phyloP scores from a whole-genome alignment of 2,888 invertebrate genomes.

The Glaucopsyche alexis region DNA sequence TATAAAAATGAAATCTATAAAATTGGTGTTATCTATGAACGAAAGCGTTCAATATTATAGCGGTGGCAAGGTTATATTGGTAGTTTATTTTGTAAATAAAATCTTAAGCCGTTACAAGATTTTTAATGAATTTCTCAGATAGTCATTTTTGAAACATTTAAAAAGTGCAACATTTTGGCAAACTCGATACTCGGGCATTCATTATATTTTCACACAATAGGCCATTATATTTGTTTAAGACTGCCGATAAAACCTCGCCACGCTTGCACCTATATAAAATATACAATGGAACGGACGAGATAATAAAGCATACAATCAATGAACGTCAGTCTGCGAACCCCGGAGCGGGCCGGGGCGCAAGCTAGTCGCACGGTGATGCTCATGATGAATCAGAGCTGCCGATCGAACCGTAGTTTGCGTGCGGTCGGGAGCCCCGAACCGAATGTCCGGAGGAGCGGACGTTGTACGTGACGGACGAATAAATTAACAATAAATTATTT shows the following conservation, averaged over 20 bases:
- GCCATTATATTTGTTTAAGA: not conserved
- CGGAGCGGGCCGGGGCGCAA: not conserved
- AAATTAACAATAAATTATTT: constrained; percentile 49
- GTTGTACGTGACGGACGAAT: constrained; percentile 54
- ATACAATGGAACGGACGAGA: constrained; percentile 64
- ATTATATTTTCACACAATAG: constrained; percentile 1
- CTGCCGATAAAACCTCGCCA: constrained; percentile 49
- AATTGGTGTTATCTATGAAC: constrained; percentile 32
- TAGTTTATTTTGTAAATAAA: constrained; percentile 14
- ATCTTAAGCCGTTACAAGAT: not conserved
- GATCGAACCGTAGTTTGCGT: not conserved
- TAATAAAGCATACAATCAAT: constrained; percentile 53
- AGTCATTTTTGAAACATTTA: not conserved
- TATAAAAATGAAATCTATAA: constrained; percentile 32
- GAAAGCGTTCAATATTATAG: constrained; percentile 27
- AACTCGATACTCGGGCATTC: not conserved
- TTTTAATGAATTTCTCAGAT: not conserved
- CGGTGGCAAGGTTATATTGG: constrained; percentile 20
- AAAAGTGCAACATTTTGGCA: not conserved
- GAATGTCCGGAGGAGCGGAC: constrained; percentile 28
- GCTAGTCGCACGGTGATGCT: not conserved
- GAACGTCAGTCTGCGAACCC: constrained; percentile 50
- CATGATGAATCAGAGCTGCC: not conserved
- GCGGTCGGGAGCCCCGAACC: not conserved
- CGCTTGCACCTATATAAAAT: constrained; percentile 33